phyloP scores from a whole-genome alignment of 1,140 invertebrate genomes.

The Cherax destructor region DNA sequence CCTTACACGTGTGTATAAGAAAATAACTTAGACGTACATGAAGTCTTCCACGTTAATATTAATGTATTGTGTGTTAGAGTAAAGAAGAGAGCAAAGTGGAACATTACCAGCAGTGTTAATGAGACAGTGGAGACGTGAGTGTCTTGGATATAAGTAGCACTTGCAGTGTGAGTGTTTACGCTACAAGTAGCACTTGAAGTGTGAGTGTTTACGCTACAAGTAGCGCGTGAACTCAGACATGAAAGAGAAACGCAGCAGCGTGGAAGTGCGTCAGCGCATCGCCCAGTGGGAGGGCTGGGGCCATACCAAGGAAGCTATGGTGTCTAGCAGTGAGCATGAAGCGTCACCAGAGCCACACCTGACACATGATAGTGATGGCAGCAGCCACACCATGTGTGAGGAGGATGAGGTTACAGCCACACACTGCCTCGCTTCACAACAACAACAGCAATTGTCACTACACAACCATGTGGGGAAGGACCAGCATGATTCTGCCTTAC shows the following conservation, averaged over 20 bases:
- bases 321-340: neutral
- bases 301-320: neutral
- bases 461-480: no score
- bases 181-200: neutral
- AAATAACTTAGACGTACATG: no score
- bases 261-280: slow-evolving; percentile 51
- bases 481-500: no score
- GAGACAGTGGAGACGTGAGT: no score
- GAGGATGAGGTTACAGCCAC: neutral
- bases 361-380: neutral
- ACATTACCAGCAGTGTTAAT: no score
- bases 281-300: slow-evolving; percentile 51
- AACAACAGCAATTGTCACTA: no score
- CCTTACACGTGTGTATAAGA: no score
- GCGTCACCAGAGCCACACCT: neutral
- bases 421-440: neutral
- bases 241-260: slow-evolving; percentile 21
- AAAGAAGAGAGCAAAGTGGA: no score
- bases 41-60: no score
- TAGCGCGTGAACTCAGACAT: slow-evolving; percentile 19
- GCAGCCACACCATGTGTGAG: neutral
- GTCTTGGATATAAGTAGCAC: no score
- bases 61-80: no score
- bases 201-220: neutral
- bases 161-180: neutral